These are phyloP conservation scores for Psix sp. DNA, from an alignment of 1,140 invertebrate species.

Conservation along the genomic window DNA sequence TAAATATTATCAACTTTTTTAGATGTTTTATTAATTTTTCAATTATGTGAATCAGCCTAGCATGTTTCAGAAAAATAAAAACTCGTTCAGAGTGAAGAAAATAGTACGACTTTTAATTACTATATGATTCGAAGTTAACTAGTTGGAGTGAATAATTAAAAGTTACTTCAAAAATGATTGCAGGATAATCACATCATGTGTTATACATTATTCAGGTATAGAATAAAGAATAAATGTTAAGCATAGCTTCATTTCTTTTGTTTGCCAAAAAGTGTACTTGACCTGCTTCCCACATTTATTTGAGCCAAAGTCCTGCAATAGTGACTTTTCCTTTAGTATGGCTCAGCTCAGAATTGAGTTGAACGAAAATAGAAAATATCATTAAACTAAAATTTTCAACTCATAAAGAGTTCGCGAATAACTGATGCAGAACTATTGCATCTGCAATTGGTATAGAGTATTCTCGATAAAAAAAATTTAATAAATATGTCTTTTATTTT, in stretches of 20 bases:
- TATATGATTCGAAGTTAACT: too few species aligned
- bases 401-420: neutral
- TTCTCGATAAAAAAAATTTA: neutral
- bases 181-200: neutral
- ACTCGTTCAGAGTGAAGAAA: too few species aligned
- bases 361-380: neutral
- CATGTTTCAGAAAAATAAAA: too few species aligned
- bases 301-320: neutral
- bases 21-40: too few species aligned
- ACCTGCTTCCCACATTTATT: constrained; percentile 2
- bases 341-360: neutral
- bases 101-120: too few species aligned
- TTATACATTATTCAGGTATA: neutral
- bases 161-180: constrained; percentile 1
- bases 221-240: constrained; percentile 12
- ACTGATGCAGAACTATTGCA: too few species aligned
- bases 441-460: too few species aligned
- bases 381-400: neutral
- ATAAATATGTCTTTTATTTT: neutral
- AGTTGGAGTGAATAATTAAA: too few species aligned
- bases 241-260: constrained; percentile 10
- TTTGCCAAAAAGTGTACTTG: constrained; percentile 12
- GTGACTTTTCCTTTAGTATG: neutral
- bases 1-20: too few species aligned
- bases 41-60: too few species aligned